A percentile compares a stretch with the other conserved stretches of the same genome.
These are phyloP conservation scores for Myotis pilosus DNA, from an alignment of 2,797 vertebrate species.

Conservation along the genomic window DNA sequence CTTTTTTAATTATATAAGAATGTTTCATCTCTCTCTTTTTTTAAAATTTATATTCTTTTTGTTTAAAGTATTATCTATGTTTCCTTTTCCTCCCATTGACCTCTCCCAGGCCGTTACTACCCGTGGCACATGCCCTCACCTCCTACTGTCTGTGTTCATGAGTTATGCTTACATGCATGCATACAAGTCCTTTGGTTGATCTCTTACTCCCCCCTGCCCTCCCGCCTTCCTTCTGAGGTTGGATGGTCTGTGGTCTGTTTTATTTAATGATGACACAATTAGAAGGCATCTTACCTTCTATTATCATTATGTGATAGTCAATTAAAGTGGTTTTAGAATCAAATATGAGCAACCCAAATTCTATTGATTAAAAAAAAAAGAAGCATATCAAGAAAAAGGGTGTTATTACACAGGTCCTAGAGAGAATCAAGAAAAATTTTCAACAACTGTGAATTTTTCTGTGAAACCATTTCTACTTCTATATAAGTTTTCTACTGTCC, in stretches of 20 bases:
- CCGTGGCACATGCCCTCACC: too few species aligned
- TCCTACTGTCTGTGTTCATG: too few species aligned
- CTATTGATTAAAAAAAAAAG: conserved; percentile 4
- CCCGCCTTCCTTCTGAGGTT: too few species aligned
- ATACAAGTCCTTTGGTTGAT: too few species aligned
- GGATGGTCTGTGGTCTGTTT: background rate
- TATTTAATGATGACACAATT: background rate
- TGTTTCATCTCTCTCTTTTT: too few species aligned
- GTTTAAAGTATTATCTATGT: too few species aligned
- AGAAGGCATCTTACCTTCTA: background rate
- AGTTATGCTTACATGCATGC: too few species aligned
- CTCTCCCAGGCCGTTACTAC: too few species aligned
- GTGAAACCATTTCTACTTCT: background rate
- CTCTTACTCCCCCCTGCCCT: accelerated
- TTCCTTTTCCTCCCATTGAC: too few species aligned
- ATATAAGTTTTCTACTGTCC: background rate
- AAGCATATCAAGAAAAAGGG: background rate
- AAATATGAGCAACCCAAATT: background rate
- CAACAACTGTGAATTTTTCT: background rate
- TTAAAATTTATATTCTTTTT: too few species aligned
- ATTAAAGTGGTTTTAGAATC: background rate
- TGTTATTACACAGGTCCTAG: background rate
- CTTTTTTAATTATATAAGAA: too few species aligned
- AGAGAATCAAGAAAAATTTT: background rate
- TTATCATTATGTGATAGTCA: background rate